phyloP scores from a whole-genome alignment of 1,140 invertebrate genomes.

The Mesaphorura yosii region DNA sequence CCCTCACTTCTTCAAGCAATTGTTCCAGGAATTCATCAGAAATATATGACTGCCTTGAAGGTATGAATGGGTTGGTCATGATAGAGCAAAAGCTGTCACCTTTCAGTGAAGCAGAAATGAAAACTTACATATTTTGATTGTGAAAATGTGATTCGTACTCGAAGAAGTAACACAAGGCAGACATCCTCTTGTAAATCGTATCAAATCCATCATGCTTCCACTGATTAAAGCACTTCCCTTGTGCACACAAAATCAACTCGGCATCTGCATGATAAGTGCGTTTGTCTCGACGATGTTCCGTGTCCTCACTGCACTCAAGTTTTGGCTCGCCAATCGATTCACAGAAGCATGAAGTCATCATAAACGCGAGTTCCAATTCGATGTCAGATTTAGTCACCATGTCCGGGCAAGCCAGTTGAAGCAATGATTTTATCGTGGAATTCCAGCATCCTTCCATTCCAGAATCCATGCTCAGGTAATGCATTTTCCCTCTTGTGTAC shows the following conservation, averaged over 20 bases:
- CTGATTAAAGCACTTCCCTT: background rate
- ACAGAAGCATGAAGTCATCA: slow-evolving; percentile 2
- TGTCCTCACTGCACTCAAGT: background rate
- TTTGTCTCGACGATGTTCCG: too few relatives aligned
- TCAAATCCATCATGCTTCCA: background rate
- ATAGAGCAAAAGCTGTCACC: too few relatives aligned
- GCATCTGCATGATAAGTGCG: too few relatives aligned
- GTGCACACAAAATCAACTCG: background rate
- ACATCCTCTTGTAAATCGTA: background rate
- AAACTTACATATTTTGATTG: background rate
- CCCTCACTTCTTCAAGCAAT: too few relatives aligned
- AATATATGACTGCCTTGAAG: too few relatives aligned
- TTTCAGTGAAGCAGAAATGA: too few relatives aligned
- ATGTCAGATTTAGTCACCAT: background rate
- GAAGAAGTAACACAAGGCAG: background rate
- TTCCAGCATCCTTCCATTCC: background rate
- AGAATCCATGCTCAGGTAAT: slow-evolving; percentile 2
- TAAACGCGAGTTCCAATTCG: background rate
- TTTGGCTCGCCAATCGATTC: background rate
- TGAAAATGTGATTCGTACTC: background rate
- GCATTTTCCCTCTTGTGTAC: background rate
- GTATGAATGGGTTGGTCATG: too few relatives aligned
- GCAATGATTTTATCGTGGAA: background rate
- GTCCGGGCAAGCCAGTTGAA: background rate
- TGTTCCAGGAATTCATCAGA: too few relatives aligned